phyloP scores from a whole-genome alignment of 1,140 invertebrate genomes.

The Lysiphlebus fabarum region DNA sequence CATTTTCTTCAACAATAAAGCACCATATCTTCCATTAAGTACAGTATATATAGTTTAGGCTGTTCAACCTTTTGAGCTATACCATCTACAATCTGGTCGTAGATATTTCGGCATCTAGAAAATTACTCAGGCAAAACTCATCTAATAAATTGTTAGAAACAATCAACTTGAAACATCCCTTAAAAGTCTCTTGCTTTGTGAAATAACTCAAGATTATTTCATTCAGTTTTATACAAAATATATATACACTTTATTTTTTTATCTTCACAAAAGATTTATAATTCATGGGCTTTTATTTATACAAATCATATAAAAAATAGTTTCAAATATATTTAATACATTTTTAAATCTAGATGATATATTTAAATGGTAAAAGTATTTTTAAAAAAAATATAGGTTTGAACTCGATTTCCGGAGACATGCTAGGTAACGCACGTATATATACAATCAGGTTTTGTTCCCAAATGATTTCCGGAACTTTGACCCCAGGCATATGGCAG shows the following conservation, averaged over 20 bases:
- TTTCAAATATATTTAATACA: too few relatives aligned
- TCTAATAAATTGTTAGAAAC: constrained; percentile 24
- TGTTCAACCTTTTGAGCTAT: not conserved
- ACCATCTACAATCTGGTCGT: constrained; percentile 16
- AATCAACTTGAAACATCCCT: constrained; percentile 10
- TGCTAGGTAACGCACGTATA: constrained; percentile 13
- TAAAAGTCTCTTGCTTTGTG: too few relatives aligned
- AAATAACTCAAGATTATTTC: too few relatives aligned
- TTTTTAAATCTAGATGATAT: too few relatives aligned
- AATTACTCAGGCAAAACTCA: constrained; percentile 21
- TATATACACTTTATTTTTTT: too few relatives aligned
- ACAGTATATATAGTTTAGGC: not conserved
- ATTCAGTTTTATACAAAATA: too few relatives aligned
- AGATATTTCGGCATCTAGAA: constrained; percentile 5
- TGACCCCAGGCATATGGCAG: constrained; percentile 27
- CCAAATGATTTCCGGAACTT: constrained; percentile 8
- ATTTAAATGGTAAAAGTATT: too few relatives aligned
- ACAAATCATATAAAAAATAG: too few relatives aligned
- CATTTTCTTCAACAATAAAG: constrained; percentile 12
- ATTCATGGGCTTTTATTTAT: too few relatives aligned
- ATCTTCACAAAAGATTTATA: too few relatives aligned
- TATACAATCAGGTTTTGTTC: not conserved
- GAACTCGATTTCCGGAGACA: not conserved
- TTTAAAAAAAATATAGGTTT: too few relatives aligned
- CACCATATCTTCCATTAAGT: not conserved